Base-by-base conservation (phyloP, 2,888 invertebrate genomes). In the Phengaris alcon region DNA sequence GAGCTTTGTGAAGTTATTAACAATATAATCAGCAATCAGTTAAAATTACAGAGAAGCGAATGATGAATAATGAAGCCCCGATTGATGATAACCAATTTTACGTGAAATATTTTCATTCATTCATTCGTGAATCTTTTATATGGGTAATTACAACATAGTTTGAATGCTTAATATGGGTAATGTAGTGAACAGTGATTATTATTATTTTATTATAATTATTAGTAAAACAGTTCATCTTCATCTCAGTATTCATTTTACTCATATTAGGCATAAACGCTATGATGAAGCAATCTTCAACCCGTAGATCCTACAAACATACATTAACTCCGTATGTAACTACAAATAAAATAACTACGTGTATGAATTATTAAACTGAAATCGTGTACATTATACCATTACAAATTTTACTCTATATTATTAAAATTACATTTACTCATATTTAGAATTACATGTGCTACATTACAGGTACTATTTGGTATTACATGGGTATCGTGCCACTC, bases 391-490 rank as follows among this genome's bases (percentile, higher is more conserved):
- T 54, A 70, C 52, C 48, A 72, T 64, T 72, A 72, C 72, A 72
- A 72, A 72, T 72, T 12, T 72, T 51, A 72, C 51, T 54, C 72
- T 72, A 72, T 22, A 35, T 51, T 54, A 72, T 72, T 70, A 72
- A 52, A 72, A 54, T 54, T 54, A 54, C n/a, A 35, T 52, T 70
- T 35, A 72, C 48, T 52, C 52, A 12, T 52, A 72, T 72, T 54
- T 72, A 72, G 54, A 72, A 72, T 52, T 6, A 72, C 51, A 54
- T 13, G 15, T 72, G 54, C 13, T 72, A 54, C 72, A 22, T 54
- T 54, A 72, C 52, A 52, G 72, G 52, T 72, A 54, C 35, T 72
- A 72, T 35, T 54, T 9, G 64, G 64, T 64, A 72, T 51, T 51
- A 51, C 9, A 48, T 72, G 72, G 13, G 35, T 54, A 10, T 51